Base-by-base conservation (phyloP, 2,888 invertebrate species). In the Lymantria dispar region DNA sequence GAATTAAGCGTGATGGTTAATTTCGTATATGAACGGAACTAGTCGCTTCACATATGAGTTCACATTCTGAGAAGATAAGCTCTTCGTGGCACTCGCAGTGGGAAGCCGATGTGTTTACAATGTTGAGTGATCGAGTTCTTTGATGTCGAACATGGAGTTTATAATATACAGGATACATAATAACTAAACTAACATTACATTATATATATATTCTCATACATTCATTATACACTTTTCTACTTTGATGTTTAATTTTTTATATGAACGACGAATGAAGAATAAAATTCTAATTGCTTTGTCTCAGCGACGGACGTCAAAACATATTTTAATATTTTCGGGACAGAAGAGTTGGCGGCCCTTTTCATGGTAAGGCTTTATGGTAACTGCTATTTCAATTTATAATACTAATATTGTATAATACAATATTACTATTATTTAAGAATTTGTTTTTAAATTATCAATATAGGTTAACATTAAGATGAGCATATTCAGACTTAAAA, bases 1-100 rank as follows among this genome's bases (percentile, higher is more conserved):
- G 65, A 72, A 78, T 78, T 80, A 78, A 76, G 66, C 50, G 72
- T 66, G 60, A 58, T 53, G 68, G 66, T 75, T 72, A 70, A 76
- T 72, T 74, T 64, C 64, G 64, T 74, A 64, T 71, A 69, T 66
- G 76, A 75, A 56, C 67, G 67, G 70, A 68, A 67, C 63, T 59
- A 62, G 57, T 59, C 53, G 56, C 62, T 67, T 71, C 58, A 67
- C 62, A 62, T 73, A 71, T 59, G 52, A 56, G 62, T 67, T 71
- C 58, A 67, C 62, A 62, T 73, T 72, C 71, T 65, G 44, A 59
- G 71, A 71, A 74, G 62, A 68, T 63, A 60, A 62, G 61, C 59
- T 64, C 47, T 45, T 37, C 58, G 53, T 54, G 61, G 58, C 57
- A 56, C 45, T 61, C 53, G 44, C 55, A 42, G 54, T 60, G 55